These are phyloP conservation scores for Onthophagus sagittarius DNA, from an alignment of 2,888 invertebrate species.

Conservation along the genomic window DNA sequence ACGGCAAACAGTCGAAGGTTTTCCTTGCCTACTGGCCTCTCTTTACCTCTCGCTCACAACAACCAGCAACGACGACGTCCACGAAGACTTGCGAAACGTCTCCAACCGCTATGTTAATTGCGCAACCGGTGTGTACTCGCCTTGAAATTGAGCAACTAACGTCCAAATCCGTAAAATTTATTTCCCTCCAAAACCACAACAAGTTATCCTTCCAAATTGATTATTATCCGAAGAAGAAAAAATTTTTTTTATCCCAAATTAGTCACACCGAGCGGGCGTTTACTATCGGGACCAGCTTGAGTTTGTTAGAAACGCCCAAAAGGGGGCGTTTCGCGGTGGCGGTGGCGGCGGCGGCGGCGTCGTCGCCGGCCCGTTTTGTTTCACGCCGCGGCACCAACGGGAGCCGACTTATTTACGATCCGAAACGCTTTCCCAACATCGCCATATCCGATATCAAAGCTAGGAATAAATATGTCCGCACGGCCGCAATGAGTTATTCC, in stretches of 20 bases:
- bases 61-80: too few species aligned
- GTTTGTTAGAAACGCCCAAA: slow-evolving; percentile 28
- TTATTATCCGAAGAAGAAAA: slow-evolving; percentile 30
- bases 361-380: slow-evolving; percentile 15
- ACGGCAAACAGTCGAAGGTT: slow-evolving; percentile 6
- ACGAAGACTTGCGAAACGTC: slow-evolving; percentile 2
- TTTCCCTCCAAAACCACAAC: neutral
- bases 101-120: neutral
- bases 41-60: neutral
- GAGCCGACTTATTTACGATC: slow-evolving; percentile 3
- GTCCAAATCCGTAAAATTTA: neutral
- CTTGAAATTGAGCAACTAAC: neutral
- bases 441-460: slow-evolving; percentile 12
- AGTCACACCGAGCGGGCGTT: slow-evolving; percentile 18
- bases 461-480: slow-evolving; percentile 8
- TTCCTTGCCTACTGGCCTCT: neutral
- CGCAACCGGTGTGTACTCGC: neutral
- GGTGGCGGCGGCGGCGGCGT: slow-evolving; percentile 10
- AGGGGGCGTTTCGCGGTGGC: slow-evolving; percentile 10
- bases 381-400: neutral
- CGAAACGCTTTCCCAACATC: neutral
- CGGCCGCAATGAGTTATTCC: slow-evolving; percentile 1
- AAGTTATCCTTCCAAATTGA: slow-evolving; percentile 24
- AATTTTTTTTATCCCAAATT: slow-evolving; percentile 14
- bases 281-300: slow-evolving; percentile 34